These are phyloP conservation scores for Pandemis corylana DNA, from an alignment of 2,888 invertebrate genomes.

Conservation along the genomic window DNA sequence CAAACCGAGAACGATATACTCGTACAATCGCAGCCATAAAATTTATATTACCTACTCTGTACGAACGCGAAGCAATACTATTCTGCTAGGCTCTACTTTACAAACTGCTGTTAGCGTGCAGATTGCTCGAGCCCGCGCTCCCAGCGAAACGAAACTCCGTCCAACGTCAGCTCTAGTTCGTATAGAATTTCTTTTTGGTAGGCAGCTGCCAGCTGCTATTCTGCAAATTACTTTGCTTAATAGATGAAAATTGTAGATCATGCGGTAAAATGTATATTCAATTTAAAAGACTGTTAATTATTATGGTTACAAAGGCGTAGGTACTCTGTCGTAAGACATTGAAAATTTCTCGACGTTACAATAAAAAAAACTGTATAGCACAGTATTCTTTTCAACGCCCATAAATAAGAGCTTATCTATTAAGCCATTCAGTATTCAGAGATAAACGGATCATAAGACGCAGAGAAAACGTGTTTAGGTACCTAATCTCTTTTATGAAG, in stretches of 20 bases:
- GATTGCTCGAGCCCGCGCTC: slow-evolving; percentile 42
- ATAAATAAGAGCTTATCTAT: slow-evolving; percentile 4
- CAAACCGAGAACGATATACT: slow-evolving; percentile 13
- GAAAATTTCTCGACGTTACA: not conserved
- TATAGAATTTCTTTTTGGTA: slow-evolving; percentile 28
- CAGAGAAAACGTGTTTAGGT: not conserved
- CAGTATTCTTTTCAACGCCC: not conserved
- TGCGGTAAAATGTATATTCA: slow-evolving; percentile 8
- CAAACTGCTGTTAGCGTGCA: slow-evolving; percentile 44
- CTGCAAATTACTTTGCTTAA: slow-evolving; percentile 34
- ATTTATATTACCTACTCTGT: slow-evolving; percentile 20
- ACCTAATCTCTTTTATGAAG: not conserved
- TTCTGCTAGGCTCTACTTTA: slow-evolving; percentile 21
- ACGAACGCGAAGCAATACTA: slow-evolving; percentile 9
- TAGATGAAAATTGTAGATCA: slow-evolving; percentile 22
- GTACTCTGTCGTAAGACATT: not conserved
- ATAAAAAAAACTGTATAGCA: not conserved
- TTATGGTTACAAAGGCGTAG: not conserved
- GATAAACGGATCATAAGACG: not conserved
- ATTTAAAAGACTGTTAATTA: slow-evolving; percentile 6
- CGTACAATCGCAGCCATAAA: slow-evolving; percentile 20
- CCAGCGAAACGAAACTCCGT: slow-evolving; percentile 30
- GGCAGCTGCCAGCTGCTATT: slow-evolving; percentile 38
- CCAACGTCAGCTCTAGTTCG: slow-evolving; percentile 29
- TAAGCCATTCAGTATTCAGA: not conserved